Evolutionary conservation across 2,888 invertebrate genomes (phyloP).

Genomic region (Watsonalla binaria): DNA sequence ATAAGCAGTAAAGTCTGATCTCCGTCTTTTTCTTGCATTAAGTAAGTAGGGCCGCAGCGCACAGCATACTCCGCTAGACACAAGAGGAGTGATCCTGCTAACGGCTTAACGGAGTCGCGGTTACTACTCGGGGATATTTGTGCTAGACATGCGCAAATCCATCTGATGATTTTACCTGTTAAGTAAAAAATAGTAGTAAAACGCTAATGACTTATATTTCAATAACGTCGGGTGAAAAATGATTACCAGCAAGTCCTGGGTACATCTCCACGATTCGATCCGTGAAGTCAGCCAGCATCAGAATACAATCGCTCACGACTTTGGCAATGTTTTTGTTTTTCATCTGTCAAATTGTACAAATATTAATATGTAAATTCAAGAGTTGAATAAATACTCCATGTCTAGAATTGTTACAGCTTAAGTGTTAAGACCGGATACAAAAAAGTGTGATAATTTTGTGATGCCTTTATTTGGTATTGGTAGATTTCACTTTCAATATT

Average conservation of each 20-base stretch:
- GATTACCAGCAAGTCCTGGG: conserved; percentile 84
- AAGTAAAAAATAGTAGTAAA: conserved; percentile 21
- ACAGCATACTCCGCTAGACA: conserved; percentile 97
- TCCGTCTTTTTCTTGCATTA: conserved; percentile 77
- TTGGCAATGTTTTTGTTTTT: conserved; percentile 89
- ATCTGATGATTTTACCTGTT: conserved; percentile 77
- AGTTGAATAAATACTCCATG: too few species aligned
- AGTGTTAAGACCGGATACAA: too few species aligned
- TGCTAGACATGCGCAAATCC: conserved; percentile 74
- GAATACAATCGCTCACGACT: conserved; percentile 89
- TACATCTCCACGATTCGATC: conserved; percentile 82
- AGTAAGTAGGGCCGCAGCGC: conserved; percentile 83
- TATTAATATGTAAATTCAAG: too few species aligned
- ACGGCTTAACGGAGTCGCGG: conserved; percentile 81
- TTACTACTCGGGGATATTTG: conserved; percentile 72
- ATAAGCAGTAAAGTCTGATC: conserved; percentile 78
- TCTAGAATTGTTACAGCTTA: too few species aligned
- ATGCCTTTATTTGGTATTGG: conserved; percentile 1
- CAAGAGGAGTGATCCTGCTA: conserved; percentile 89
- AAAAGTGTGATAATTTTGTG: not conserved
- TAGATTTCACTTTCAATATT: not conserved
- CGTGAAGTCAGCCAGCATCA: conserved; percentile 88
- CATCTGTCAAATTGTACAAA: conserved; percentile 78
- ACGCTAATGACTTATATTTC: not conserved
- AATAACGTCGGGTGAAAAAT: conserved; percentile 18